Evolutionary conservation across 2,888 invertebrate species (phyloP), one percentile per base, ranked within the genome.

Genomic region (Junonia oenone): DNA sequence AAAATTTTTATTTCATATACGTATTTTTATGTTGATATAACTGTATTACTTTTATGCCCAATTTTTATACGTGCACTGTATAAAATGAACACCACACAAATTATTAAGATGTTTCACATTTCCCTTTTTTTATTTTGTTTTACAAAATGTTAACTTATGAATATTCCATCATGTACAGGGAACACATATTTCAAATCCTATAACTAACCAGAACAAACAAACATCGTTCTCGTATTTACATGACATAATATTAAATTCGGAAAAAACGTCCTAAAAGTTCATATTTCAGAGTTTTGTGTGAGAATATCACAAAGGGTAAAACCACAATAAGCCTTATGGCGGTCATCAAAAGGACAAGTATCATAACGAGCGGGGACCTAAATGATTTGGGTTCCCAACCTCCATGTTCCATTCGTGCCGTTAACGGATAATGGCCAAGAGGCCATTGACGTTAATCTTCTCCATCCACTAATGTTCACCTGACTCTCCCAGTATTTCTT

Each of bases 401-500:
- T 72, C 73, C 73, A 68, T 75, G 72, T 74, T 73, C 71, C 72
- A 69, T 66, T 55, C 67, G 65, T 71, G 71, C 75, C 75, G 73
- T 82, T 75, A 77, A 77, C 72, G 68, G 73, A 75, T 77, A 79
- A 78, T 72, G 75, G 68, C 74, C 68, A 56, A 58, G 65, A 66
- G 64, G 69, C 70, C 68, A 70, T 73, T 71, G 75, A 67, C 73
- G 71, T 76, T 77, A 79, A 81, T 80, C 77, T 76, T 69, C 64
- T 66, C 68, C 63, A 72, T 69, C 65, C 68, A 67, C 68, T 68
- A 70, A 76, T 63, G 63, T 65, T 72, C 65, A 70, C 71, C 72
- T 71, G 69, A 65, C 69, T 74, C 68, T 64, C 65, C 69, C 67
- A 65, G 72, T 69, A 68, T 62, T 70, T 71, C 74, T 76, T 75